Evolutionary conservation across 2,113 vertebrate species (phyloP).

Genomic region (Trinectes maculatus): DNA sequence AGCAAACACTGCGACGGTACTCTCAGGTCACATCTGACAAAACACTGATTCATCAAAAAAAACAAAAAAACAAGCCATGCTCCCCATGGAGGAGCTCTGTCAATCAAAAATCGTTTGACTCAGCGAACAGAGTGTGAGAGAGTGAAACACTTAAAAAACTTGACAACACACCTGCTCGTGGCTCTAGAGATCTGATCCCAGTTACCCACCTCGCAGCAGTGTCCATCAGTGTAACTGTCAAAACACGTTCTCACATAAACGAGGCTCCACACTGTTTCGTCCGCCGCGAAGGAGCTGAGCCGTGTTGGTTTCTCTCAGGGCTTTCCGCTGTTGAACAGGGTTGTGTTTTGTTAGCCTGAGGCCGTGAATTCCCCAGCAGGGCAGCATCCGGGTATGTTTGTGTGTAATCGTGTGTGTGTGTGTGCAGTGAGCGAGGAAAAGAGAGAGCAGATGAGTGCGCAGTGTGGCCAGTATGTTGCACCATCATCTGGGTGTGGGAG

Average conservation of each 20-base stretch:
- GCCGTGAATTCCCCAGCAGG: slow-evolving; percentile 78
- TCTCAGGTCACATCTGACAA: neutral
- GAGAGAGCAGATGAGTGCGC: slow-evolving; percentile 33
- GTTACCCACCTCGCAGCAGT: slow-evolving; percentile 39
- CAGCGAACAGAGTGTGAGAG: neutral
- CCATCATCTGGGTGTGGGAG: slow-evolving; percentile 64
- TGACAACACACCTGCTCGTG: neutral
- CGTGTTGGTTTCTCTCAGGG: slow-evolving; percentile 46
- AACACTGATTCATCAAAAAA: neutral
- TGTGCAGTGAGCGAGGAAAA: slow-evolving; percentile 16
- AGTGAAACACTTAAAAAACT: slow-evolving; percentile 4
- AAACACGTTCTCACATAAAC: slow-evolving; percentile 22
- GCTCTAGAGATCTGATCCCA: neutral
- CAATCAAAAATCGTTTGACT: slow-evolving; percentile 18
- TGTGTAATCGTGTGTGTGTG: slow-evolving; percentile 30
- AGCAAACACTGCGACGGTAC: neutral
- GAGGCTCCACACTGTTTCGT: slow-evolving; percentile 20
- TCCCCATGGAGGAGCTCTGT: neutral
- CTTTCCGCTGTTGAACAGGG: slow-evolving; percentile 39
- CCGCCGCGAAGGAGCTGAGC: slow-evolving; percentile 35
- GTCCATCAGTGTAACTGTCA: slow-evolving; percentile 28
- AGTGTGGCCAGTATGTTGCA: slow-evolving; percentile 43
- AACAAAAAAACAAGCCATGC: too few species aligned
- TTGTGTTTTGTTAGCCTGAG: slow-evolving; percentile 77
- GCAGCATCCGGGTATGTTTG: slow-evolving; percentile 59